A percentile compares a stretch with the other conserved stretches of the same genome.
Evolutionary conservation across 1,140 invertebrate genomes (phyloP).

Genomic region (Calosoma granatense): DNA sequence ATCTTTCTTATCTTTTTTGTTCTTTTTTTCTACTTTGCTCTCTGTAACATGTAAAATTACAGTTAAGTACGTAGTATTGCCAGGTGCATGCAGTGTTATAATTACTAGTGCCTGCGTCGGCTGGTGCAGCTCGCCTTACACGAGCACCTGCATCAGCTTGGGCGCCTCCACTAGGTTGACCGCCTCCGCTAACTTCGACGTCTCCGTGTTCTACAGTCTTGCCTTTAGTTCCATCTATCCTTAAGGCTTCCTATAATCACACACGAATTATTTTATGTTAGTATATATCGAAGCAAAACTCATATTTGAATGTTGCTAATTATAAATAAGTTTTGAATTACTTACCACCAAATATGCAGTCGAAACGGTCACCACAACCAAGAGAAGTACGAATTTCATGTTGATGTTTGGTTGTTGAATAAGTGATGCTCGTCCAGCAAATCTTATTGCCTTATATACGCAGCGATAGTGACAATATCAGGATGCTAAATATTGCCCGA

Average conservation of each 20-base stretch:
- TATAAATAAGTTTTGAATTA: neutral
- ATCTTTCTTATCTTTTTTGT: too few species aligned
- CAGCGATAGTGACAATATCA: too few species aligned
- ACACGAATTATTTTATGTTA: too few species aligned
- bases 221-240: constrained; percentile 25
- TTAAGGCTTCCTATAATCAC: too few species aligned
- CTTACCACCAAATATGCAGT: neutral
- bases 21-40: too few species aligned
- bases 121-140: constrained; percentile 35
- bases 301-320: neutral
- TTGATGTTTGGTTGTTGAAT: too few species aligned
- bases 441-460: too few species aligned
- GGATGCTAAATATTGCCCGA: too few species aligned
- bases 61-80: too few species aligned
- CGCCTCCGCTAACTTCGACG: constrained; percentile 22
- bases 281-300: neutral
- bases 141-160: constrained; percentile 27
- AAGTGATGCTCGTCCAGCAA: too few species aligned
- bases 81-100: constrained; percentile 32
- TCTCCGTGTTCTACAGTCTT: constrained; percentile 29
- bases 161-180: constrained; percentile 21
- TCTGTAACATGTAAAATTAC: too few species aligned
- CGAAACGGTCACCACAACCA: neutral
- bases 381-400: neutral
- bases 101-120: constrained; percentile 33